Base-by-base conservation (phyloP, 2,113 vertebrate genomes). In the Notarius quadriscutis region DNA sequence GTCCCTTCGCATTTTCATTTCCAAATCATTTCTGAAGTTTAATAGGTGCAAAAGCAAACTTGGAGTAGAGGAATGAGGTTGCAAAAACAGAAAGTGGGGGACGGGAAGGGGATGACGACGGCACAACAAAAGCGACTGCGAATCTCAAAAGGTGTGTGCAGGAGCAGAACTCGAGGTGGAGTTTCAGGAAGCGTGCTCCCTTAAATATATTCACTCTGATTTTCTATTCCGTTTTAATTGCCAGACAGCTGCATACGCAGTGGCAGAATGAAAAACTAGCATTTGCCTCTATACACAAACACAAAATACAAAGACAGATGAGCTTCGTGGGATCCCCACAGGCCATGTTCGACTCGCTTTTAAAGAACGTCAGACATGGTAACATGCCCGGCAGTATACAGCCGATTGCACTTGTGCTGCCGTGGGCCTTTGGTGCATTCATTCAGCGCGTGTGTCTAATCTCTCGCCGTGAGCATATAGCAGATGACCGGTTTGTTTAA, bases 191-290 rank as follows among this genome's bases (percentile, higher is more conserved):
- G 65, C n/a, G 25, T 10, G 27, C 12, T 4, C 18, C 34, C 58
- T 53, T 85, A 34, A 85, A 85, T 81, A 69, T 83, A 86, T 89
- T 87, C 88, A 84, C 72, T 84, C 85, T 62, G 77, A 89, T 87
- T 90, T 90, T 78, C 57, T 51, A 89, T 89, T 90, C 79, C 82
- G 71, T 83, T 90, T 90, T 90, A 91, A 90, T 91, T 89, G 84
- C 84, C 74, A 79, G 78, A 48, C 86, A 83, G 86, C 27, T 58
- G 82, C 79, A 72, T 62, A 84, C 74, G 83, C 79, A 55, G 65
- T 71, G 50, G 62, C 78, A 50, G 87, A 74, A 81, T 90, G 72
- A 83, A 82, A 55, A 83, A 87, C 72, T 71, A 75, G 80, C 74
- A 14, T 17, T 25, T 9, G 34, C 65, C 41, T 34, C 9, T 41